Base-by-base conservation (phyloP, 2,888 invertebrate genomes). In the Drosophila paucipuncta region DNA sequence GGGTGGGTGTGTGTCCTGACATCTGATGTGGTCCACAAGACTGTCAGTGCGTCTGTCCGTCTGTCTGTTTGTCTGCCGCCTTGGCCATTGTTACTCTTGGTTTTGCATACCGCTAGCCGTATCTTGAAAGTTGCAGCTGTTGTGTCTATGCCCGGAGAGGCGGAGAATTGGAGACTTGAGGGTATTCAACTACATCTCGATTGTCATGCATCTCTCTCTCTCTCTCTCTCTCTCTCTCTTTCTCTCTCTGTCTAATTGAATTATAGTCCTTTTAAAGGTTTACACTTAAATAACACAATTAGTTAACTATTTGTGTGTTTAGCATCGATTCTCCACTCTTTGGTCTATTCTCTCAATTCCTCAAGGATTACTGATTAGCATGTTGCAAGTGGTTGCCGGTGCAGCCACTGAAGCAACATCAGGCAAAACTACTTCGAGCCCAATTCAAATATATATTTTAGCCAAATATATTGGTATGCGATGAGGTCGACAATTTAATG, bases 71-170 rank as follows among this genome's bases (percentile, higher is more conserved):
- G 25, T 37, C 68, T 50, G 37, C 53, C 35, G 57, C 57, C 54
- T 49, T 18, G 60, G 58, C 60, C 49, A 59, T 58, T 85, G 87
- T 86, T 86, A 74, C 68, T 73, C 68, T 86, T 89, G 82, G 28
- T 89, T 89, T 89, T 84, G 87, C 85, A 89, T 89, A 87, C 64
- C 50, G 52, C 60, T 31, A 31, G 53, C 31, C 73, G 63, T 78
- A 80, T 87, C 80, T 85, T 78, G 76, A 76, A 87, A 84, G 78
- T 82, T 87, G 90, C 85, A 85, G 85, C 90, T 85, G 90, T 68
- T 87, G 85, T 76, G 68, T 80, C 73, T 68, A 65, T 57, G 50
- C 16, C 47, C 53, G 53, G 35, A 47, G 47, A n/a, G 2, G 35
- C 16, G 25, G 5, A 37, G 22, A 35, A 18, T 25, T 1, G 11